Evolutionary conservation across 2,113 vertebrate genomes (phyloP), one percentile per base, ranked within the genome.

Genomic region (Bostrychus sinensis): DNA sequence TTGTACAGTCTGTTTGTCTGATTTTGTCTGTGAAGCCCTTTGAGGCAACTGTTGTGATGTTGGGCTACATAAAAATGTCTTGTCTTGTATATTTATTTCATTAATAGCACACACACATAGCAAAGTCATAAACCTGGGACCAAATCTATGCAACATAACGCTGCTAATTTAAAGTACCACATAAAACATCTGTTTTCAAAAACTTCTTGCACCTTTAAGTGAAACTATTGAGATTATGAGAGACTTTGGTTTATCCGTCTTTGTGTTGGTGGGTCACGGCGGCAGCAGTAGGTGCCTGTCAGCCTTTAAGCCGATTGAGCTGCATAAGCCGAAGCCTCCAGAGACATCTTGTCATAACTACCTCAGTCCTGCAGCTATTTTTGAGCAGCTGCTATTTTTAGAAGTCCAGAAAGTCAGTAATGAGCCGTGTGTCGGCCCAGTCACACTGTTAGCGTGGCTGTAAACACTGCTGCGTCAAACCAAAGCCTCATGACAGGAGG

Each of bases 291-390:
- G 62, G 50, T 75, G 56, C 55, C 5, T 61, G 56, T 81, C 54
- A 83, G 59, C 65, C 75, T 70, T 68, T 85, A 85, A 90, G 82
- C 80, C 75, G 75, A 82, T 88, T 65, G 82, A 76, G 75, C 65
- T 56, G 83, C 65, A 81, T 89, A 81, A 86, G 37, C 39, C 39
- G 66, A 54, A 45, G 64, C 0, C 58, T 53, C 63, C 45, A 46
- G 45, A 82, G 46, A 53, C 61, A 20, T 53, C 56, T 78, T 70
- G 67, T 75, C 79, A 80, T 71, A 81, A 60, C 77, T 56, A 60
- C 8, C 46, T 50, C 46, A 2, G 72, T 56, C 67, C 65, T 62
- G 3, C 19, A 38, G 62, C 81, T 38, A 86, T 86, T 90, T 88
- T 80, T 85, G 85, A 62, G 32, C 70, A 62, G 32, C 70, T 16